Evolutionary conservation across 2,113 vertebrate species (phyloP).

Genomic region (Polyodon spathula): DNA sequence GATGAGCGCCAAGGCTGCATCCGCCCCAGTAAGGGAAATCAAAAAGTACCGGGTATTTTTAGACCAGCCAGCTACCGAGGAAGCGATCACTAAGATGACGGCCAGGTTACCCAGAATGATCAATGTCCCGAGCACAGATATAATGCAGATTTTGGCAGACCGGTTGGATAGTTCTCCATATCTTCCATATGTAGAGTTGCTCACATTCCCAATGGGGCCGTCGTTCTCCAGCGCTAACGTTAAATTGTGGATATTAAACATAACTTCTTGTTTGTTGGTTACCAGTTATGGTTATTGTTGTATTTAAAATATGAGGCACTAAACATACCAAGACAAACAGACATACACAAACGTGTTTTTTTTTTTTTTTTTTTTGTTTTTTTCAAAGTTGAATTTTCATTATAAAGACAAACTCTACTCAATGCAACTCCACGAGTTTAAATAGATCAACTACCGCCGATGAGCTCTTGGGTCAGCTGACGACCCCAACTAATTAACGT

Average conservation of each 20-base stretch:
- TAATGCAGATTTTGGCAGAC: conserved; percentile 53
- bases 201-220: conserved; percentile 20
- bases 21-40: conserved; percentile 65
- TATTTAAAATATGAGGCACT: not conserved
- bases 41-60: conserved; percentile 64
- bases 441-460: conserved; percentile 19
- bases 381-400: not conserved
- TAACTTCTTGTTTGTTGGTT: conserved; percentile 18
- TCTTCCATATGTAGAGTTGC: conserved; percentile 25
- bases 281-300: not conserved
- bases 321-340: not conserved
- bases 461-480: conserved; percentile 15
- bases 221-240: conserved; percentile 20
- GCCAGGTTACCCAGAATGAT: conserved; percentile 65
- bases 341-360: not conserved
- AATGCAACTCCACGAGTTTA: too few relatives aligned
- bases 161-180: conserved; percentile 42
- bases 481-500: conserved; percentile 1
- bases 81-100: conserved; percentile 59
- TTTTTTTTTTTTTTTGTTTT: too few relatives aligned
- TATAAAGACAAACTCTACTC: not conserved
- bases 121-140: conserved; percentile 55
- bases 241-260: conserved; percentile 35
- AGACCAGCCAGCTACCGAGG: conserved; percentile 68
- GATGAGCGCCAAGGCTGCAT: conserved; percentile 64